Evolutionary conservation across 2,888 invertebrate genomes (phyloP).

Genomic region (Nasonovia ribisnigri): DNA sequence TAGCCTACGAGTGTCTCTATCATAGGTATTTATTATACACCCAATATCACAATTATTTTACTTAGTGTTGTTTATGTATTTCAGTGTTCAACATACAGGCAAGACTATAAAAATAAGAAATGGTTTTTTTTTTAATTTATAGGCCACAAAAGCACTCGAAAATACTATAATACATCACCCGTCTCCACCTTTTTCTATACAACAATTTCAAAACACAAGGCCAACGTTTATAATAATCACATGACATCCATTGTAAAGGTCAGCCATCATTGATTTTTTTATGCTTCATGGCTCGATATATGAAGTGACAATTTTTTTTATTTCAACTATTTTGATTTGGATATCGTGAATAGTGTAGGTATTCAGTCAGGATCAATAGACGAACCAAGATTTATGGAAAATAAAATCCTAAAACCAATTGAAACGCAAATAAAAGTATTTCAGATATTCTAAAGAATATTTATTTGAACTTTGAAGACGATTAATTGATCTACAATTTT

Average conservation of each 20-base stretch:
- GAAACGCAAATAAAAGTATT: background rate
- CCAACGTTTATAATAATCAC: background rate
- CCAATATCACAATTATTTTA: background rate
- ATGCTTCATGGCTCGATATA: background rate
- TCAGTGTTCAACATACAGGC: background rate
- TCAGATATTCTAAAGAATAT: background rate
- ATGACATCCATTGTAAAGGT: background rate
- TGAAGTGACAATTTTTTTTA: background rate
- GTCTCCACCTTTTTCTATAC: background rate
- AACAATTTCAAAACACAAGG: background rate
- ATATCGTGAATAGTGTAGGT: background rate
- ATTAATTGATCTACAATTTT: background rate
- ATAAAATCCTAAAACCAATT: background rate
- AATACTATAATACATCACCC: background rate
- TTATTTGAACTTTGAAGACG: background rate
- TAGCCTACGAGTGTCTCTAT: background rate
- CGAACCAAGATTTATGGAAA: background rate
- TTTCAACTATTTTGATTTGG: background rate
- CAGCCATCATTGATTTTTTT: slow-evolving; percentile 16
- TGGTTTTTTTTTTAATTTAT: background rate
- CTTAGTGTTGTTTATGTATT: background rate
- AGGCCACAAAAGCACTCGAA: background rate
- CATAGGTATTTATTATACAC: background rate
- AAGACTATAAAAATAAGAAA: background rate
- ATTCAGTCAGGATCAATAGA: background rate